Percentiles rank a stretch among this genome's conserved stretches.
These are phyloP conservation scores for Chelonus formosanus DNA, from an alignment of 2,888 invertebrate species.

Conservation along the genomic window DNA sequence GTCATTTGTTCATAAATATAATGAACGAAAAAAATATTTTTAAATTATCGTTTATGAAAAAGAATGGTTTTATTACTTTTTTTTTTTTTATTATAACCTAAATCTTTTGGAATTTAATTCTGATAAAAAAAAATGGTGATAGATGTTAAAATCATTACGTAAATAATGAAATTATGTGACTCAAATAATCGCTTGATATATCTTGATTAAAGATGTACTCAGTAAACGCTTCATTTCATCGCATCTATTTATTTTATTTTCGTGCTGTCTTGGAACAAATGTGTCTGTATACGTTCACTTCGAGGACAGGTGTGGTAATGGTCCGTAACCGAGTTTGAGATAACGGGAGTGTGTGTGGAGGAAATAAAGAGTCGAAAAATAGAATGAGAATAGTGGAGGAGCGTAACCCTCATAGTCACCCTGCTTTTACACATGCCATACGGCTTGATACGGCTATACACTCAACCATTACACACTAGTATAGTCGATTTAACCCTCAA, in stretches of 20 bases:
- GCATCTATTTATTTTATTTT: slow-evolving; percentile 20
- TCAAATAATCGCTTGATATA: too few species aligned
- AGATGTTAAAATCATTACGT: too few species aligned
- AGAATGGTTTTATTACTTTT: too few species aligned
- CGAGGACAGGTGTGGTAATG: slow-evolving; percentile 63
- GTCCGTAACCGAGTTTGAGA: slow-evolving; percentile 48
- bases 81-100: too few species aligned
- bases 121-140: too few species aligned
- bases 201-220: too few species aligned
- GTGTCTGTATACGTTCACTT: slow-evolving; percentile 25
- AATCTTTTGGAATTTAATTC: too few species aligned
- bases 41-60: too few species aligned
- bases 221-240: neutral
- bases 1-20: too few species aligned
- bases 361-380: slow-evolving; percentile 27
- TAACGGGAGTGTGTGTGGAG: neutral
- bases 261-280: slow-evolving; percentile 2
- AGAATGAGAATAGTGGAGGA: slow-evolving; percentile 14
- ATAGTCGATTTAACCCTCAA: slow-evolving; percentile 48
- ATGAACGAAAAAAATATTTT: too few species aligned
- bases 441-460: slow-evolving; percentile 13
- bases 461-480: slow-evolving; percentile 30
- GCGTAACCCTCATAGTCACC: neutral
- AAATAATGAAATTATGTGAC: too few species aligned
- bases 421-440: too few species aligned